phyloP scores from a whole-genome alignment of 1,140 invertebrate genomes.

The Plectrocnemia conspersa region DNA sequence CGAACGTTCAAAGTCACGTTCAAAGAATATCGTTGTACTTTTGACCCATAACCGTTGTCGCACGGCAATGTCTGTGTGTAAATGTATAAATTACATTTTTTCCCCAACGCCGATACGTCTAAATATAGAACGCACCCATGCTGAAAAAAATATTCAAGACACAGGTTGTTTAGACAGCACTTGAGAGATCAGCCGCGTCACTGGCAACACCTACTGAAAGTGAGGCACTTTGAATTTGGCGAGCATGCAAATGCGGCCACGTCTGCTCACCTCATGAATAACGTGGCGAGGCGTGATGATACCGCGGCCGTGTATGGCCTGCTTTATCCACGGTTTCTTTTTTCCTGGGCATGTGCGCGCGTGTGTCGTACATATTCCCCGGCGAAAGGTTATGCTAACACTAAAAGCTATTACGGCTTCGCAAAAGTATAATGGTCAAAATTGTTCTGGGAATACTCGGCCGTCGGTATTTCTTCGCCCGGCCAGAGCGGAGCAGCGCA shows the following conservation, averaged over 20 bases:
- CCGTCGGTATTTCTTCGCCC: not conserved
- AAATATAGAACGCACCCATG: not conserved
- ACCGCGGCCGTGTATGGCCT: not conserved
- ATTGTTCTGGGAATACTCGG: slow-evolving; percentile 25
- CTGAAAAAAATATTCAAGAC: not conserved
- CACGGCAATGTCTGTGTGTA: too few species aligned
- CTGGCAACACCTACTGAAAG: not conserved
- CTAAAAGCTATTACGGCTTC: slow-evolving; percentile 25
- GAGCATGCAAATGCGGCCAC: not conserved
- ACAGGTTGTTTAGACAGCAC: not conserved
- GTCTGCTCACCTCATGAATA: not conserved
- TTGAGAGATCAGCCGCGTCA: slow-evolving; percentile 1
- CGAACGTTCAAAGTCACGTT: too few species aligned
- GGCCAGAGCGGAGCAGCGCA: not conserved
- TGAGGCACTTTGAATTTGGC: not conserved
- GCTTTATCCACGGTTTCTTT: not conserved
- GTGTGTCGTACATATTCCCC: slow-evolving; percentile 16
- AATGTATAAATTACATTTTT: too few species aligned
- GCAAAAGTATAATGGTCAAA: slow-evolving; percentile 27
- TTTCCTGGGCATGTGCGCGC: not conserved
- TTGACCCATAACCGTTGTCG: too few species aligned
- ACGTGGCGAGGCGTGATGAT: not conserved
- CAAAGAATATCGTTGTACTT: too few species aligned
- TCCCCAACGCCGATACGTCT: not conserved
- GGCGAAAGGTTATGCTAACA: slow-evolving; percentile 27